A percentile compares a stretch with the other conserved stretches of the same genome.
phyloP scores from a whole-genome alignment of 2,888 invertebrate species.

The Eucriotettix oculatus region DNA sequence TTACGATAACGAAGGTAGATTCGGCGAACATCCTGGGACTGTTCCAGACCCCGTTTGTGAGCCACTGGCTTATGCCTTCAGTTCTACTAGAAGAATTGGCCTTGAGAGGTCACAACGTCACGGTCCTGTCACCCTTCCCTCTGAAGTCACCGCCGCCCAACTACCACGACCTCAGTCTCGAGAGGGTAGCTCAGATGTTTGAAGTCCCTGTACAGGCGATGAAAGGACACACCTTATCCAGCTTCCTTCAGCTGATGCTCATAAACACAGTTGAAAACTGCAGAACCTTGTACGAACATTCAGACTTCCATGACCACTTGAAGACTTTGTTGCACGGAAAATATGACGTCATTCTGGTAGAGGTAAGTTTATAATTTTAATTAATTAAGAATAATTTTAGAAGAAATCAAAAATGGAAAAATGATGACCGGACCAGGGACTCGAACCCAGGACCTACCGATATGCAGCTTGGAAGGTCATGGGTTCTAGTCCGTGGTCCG shows the following conservation, averaged over 20 bases:
- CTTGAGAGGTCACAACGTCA: not conserved
- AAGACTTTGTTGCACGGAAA: not conserved
- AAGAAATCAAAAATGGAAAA: too few species aligned
- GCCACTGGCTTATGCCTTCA: not conserved
- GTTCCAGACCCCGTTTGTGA: not conserved
- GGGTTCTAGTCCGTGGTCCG: too few species aligned
- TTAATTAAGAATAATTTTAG: too few species aligned
- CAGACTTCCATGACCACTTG: not conserved
- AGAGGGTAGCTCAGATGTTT: not conserved
- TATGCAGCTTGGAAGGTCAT: too few species aligned
- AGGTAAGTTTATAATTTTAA: not conserved
- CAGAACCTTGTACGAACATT: not conserved
- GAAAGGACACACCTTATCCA: not conserved
- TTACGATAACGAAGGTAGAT: not conserved
- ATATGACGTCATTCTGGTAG: not conserved
- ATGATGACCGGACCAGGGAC: too few species aligned
- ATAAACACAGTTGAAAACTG: not conserved
- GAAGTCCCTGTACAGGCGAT: not conserved
- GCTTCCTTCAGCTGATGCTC: not conserved
- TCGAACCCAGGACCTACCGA: too few species aligned
- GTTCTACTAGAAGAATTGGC: not conserved
- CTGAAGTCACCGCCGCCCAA: not conserved
- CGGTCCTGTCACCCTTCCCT: not conserved
- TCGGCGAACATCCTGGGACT: not conserved
- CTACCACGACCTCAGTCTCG: not conserved